phyloP scores from a whole-genome alignment of 1,140 invertebrate species.

The Caenorhabditis briggsae region DNA sequence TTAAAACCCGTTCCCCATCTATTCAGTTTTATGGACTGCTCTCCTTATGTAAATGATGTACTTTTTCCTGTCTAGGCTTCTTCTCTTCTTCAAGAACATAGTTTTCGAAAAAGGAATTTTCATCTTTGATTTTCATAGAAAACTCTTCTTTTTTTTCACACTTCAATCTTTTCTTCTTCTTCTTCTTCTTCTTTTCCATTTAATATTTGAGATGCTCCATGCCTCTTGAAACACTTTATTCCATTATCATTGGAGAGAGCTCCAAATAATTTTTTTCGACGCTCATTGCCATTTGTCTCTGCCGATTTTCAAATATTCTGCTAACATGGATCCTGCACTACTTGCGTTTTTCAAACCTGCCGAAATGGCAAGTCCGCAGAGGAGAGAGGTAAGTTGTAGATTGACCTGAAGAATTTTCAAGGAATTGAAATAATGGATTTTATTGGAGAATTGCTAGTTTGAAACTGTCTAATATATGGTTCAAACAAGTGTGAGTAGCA shows the following conservation, averaged over 20 bases:
- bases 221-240: background rate
- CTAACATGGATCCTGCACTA: conserved; percentile 31
- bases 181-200: background rate
- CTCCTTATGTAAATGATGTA: conserved; percentile 36
- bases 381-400: conserved; percentile 17
- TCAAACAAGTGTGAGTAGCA: too few relatives aligned
- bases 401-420: background rate
- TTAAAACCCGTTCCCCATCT: too few relatives aligned
- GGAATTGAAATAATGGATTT: too few relatives aligned
- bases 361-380: conserved; percentile 38
- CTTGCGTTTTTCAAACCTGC: conserved; percentile 36
- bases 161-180: background rate
- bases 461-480: too few relatives aligned
- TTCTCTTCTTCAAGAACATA: background rate
- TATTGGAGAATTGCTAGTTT: too few relatives aligned
- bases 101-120: background rate
- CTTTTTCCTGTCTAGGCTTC: background rate
- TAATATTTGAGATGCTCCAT: background rate
- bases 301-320: background rate
- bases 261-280: too few relatives aligned
- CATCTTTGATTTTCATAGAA: conserved; percentile 10
- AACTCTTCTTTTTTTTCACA: background rate
- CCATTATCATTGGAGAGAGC: background rate
- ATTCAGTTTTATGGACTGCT: background rate
- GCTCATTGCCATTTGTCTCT: background rate